Evolutionary conservation across 2,888 invertebrate genomes (phyloP), one percentile per base, ranked within the genome.

Genomic region (Sipunculus nudus): DNA sequence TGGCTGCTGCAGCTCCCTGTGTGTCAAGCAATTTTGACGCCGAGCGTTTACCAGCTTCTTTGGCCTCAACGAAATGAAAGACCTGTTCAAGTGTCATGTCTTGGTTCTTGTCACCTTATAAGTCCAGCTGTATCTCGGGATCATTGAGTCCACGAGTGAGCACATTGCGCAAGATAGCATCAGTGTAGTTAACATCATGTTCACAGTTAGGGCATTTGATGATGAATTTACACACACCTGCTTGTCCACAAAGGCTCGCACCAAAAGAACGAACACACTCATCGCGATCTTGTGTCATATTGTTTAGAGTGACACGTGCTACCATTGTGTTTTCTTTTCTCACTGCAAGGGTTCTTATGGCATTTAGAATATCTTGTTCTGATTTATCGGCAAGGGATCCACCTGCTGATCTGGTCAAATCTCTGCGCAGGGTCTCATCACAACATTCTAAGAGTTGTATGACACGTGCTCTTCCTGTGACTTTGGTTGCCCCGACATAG

Each of bases 1-100:
- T 63, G 26, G 59, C 57, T 2, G 61, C 64, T 43, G 60, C 61
- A 1, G 35, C 60, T 29, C 21, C 28, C 21, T 61, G 31, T 25
- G 49, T 13, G 35, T 68, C 63, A 1, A 65, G 25, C 8, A 73
- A 61, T 5, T 63, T 32, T 8, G 66, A 62, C 2, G 68, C 66
- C 8, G 67, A 70, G 4, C 68, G 54, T 40, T 69, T 69, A 2
- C 70, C 68, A 16, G 69, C 25, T 45, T 72, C 65, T 39, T 72
- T 73, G 10, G 68, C 64, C 45, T 73, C 68, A 1, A 71, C 55
- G 45, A 65, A 73, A 40, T 56, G 16, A 25, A 71, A 61, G 2
- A 65, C 59, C n/a, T 68, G 62, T 48, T 72, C 70, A 3, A 67
- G 50, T 2, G 59, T 26, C 68, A 65, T 71, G 38, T 59, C 39